A percentile compares a stretch with the other conserved stretches of the same genome.
phyloP scores from a whole-genome alignment of 2,888 invertebrate species.

The Pyrgus malvae region DNA sequence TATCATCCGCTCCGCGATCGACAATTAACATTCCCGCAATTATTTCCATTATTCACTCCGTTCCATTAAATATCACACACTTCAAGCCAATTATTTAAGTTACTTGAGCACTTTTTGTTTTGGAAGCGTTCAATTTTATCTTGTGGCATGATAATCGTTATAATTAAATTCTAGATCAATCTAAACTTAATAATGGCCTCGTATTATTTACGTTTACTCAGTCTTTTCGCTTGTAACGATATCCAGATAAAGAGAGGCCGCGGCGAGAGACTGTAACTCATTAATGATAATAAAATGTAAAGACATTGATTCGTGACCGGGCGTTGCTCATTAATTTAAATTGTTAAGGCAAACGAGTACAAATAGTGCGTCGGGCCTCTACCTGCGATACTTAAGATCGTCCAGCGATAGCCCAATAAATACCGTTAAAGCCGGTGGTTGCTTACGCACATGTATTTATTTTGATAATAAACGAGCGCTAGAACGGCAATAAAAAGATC shows the following conservation, averaged over 20 bases:
- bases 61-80: conserved; percentile 46
- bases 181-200: conserved; percentile 7
- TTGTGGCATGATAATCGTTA: conserved; percentile 3
- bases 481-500: conserved; percentile 54
- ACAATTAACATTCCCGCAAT: conserved; percentile 69
- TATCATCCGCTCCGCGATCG: conserved; percentile 48
- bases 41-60: conserved; percentile 54
- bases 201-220: neutral
- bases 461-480: conserved; percentile 32
- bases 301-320: conserved; percentile 27
- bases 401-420: conserved; percentile 29
- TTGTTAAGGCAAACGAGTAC: conserved; percentile 25
- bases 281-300: conserved; percentile 27
- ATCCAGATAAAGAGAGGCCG: conserved; percentile 17
- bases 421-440: conserved; percentile 24
- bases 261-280: conserved; percentile 13
- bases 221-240: conserved; percentile 14
- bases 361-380: conserved; percentile 14
- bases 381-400: conserved; percentile 27
- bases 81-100: conserved; percentile 40
- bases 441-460: conserved; percentile 38
- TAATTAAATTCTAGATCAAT: conserved; percentile 15
- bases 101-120: conserved; percentile 1
- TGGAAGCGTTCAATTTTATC: neutral
- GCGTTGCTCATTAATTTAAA: conserved; percentile 26